These are phyloP conservation scores for Tetragonula carbonaria DNA, from an alignment of 2,888 invertebrate species.

Conservation along the genomic window DNA sequence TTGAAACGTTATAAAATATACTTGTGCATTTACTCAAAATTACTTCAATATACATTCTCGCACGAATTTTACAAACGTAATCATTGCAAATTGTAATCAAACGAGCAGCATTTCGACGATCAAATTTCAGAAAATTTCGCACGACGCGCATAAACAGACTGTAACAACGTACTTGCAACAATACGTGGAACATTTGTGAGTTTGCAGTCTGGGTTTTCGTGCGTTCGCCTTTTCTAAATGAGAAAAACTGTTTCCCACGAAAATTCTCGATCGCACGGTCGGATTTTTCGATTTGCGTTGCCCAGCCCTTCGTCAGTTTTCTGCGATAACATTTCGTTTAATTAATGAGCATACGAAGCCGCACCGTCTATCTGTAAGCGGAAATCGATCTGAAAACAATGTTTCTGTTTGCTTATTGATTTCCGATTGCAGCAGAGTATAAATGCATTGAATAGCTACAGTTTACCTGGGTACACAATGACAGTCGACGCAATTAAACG, in stretches of 20 bases:
- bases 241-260: not conserved
- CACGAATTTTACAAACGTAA: too few relatives aligned
- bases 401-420: conserved; percentile 68
- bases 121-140: too few relatives aligned
- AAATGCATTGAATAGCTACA: conserved; percentile 59
- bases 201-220: not conserved
- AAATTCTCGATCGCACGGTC: conserved; percentile 25
- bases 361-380: conserved; percentile 56
- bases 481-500: conserved; percentile 66
- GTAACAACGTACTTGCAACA: too few relatives aligned
- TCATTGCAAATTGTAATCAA: too few relatives aligned
- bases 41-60: too few relatives aligned
- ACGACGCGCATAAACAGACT: too few relatives aligned
- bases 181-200: not conserved
- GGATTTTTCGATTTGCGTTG: conserved; percentile 7
- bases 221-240: not conserved
- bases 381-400: conserved; percentile 69
- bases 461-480: conserved; percentile 60
- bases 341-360: conserved; percentile 56
- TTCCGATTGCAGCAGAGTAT: conserved; percentile 64
- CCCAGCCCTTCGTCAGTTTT: conserved; percentile 27
- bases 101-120: too few relatives aligned
- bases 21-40: too few relatives aligned
- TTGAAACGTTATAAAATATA: too few relatives aligned
- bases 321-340: conserved; percentile 54